Percentiles rank a stretch among this genome's conserved stretches.
These are phyloP conservation scores for Eulemur rufifrons DNA, from an alignment of 2,113 vertebrate species.

Conservation along the genomic window DNA sequence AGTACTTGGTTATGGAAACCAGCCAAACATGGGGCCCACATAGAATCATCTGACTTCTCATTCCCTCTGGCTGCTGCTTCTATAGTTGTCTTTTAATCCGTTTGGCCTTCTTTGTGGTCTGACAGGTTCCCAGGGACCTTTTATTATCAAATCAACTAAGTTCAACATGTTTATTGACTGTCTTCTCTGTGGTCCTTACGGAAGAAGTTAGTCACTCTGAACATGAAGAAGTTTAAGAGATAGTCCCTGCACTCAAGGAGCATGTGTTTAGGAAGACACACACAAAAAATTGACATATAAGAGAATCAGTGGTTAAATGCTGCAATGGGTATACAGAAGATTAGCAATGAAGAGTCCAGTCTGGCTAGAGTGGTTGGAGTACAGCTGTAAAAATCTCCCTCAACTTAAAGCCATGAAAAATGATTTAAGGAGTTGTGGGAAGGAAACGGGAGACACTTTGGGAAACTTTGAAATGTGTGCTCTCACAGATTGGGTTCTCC, in stretches of 20 bases:
- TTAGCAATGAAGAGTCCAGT: not conserved
- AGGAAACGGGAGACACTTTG: not conserved
- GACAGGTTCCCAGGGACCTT: conserved; percentile 7
- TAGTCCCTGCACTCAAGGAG: not conserved
- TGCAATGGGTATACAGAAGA: not conserved
- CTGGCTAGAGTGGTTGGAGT: not conserved
- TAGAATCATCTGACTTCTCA: not conserved
- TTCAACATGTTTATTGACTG: not conserved
- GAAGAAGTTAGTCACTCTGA: not conserved
- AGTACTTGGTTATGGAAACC: not conserved
- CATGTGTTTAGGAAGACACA: not conserved
- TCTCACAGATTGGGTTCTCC: not conserved
- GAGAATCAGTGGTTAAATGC: not conserved
- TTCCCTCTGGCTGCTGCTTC: not conserved
- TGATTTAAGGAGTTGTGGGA: not conserved
- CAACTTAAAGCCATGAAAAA: not conserved
- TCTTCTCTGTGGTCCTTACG: not conserved
- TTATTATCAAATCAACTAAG: not conserved
- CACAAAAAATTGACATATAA: not conserved
- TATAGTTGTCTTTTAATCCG: not conserved
- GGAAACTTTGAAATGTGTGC: not conserved
- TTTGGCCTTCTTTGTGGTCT: conserved; percentile 35
- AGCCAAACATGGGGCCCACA: not conserved
- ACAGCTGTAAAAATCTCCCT: not conserved
- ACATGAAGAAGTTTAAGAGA: not conserved